Conservation (phyloP, 2,888 invertebrate genomes). For the Zootermopsis nevadensis region DNA sequence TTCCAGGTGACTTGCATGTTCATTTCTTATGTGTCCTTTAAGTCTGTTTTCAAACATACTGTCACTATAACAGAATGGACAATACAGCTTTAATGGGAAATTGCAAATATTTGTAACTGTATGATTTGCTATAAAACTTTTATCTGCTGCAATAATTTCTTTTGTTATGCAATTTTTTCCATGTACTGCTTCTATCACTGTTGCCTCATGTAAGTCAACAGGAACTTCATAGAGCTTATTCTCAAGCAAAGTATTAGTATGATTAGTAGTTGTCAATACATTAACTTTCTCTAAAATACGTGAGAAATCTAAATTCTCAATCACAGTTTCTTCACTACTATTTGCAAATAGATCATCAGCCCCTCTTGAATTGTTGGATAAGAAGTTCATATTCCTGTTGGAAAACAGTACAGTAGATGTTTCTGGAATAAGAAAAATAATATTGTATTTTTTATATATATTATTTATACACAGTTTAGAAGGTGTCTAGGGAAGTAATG, state of each 20-base stretch:
- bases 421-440: neutral
- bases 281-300: conserved; percentile 19
- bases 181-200: neutral
- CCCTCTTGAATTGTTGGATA: neutral
- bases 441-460: neutral
- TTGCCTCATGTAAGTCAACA: too few relatives aligned
- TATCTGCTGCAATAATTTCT: neutral
- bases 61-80: conserved; percentile 56
- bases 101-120: conserved; percentile 54
- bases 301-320: conserved; percentile 52
- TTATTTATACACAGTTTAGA: neutral
- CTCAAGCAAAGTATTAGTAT: neutral
- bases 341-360: conserved; percentile 56
- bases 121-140: conserved; percentile 44
- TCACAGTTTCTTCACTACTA: conserved; percentile 56
- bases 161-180: neutral
- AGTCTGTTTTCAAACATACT: conserved; percentile 56
- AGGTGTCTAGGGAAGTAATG: neutral
- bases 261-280: neutral
- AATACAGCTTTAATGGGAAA: conserved; percentile 53
- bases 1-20: conserved; percentile 54
- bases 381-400: neutral
- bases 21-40: conserved; percentile 55
- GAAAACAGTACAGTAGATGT: neutral
- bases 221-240: neutral